These are phyloP conservation scores for Ischnura elegans DNA, from an alignment of 2,888 invertebrate genomes.

Conservation along the genomic window DNA sequence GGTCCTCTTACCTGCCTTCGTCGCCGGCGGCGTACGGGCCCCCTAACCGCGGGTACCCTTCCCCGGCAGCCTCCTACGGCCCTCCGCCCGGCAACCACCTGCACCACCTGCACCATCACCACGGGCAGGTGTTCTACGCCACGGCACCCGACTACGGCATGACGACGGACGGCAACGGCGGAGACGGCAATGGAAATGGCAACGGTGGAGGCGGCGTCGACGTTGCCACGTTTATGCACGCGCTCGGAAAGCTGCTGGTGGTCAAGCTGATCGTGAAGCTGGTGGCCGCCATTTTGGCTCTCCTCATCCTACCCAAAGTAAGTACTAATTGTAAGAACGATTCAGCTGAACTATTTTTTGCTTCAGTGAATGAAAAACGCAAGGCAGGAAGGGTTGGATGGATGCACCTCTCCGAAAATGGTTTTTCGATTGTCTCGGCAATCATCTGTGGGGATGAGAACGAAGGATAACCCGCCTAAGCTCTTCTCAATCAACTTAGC, in stretches of 20 bases:
- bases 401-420: too few species aligned
- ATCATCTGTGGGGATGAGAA: too few species aligned
- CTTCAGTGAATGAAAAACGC: too few species aligned
- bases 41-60: not conserved
- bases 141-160: constrained; percentile 37
- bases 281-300: constrained; percentile 44
- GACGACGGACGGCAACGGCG: constrained; percentile 9
- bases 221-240: constrained; percentile 40
- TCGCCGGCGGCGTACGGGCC: not conserved
- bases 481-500: too few species aligned
- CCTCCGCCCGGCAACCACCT: not conserved
- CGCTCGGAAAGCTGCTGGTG: constrained; percentile 48
- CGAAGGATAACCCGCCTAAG: too few species aligned
- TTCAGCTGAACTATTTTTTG: too few species aligned
- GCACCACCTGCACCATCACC: constrained; percentile 38
- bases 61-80: not conserved
- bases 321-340: too few species aligned
- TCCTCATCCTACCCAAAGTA: constrained; percentile 45
- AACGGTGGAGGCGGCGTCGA: constrained; percentile 32
- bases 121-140: not conserved
- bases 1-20: not conserved
- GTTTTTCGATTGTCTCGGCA: too few species aligned
- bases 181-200: not conserved
- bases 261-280: constrained; percentile 51
- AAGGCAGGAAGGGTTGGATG: too few species aligned